phyloP scores from a whole-genome alignment of 1,140 invertebrate genomes.

The Hycleus phaleratus region DNA sequence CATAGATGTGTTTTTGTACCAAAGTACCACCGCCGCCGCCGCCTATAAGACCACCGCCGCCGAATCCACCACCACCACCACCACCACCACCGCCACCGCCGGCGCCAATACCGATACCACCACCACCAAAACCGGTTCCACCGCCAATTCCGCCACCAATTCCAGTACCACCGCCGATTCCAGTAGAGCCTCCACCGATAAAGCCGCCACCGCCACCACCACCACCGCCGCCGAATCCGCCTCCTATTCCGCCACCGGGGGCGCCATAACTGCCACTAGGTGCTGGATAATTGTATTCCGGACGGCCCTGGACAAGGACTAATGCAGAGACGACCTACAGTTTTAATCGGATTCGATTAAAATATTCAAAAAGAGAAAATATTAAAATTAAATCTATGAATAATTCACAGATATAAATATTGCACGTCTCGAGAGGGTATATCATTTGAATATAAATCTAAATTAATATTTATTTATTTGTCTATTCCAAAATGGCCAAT shows the following conservation, averaged over 20 bases:
- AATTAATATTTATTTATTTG: too few species aligned
- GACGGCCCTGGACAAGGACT: constrained; percentile 29
- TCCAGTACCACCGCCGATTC: constrained; percentile 1
- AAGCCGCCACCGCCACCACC: not conserved
- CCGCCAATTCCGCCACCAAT: not conserved
- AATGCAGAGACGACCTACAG: constrained; percentile 14
- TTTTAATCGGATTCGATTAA: not conserved
- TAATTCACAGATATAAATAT: not conserved
- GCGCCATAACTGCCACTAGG: constrained; percentile 37
- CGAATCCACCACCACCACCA: constrained; percentile 15
- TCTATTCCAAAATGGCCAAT: too few species aligned
- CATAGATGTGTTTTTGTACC: constrained; percentile 74
- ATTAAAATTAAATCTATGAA: not conserved
- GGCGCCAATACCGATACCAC: not conserved
- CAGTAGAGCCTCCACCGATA: not conserved
- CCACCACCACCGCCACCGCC: constrained; percentile 3
- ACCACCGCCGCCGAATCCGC: constrained; percentile 14
- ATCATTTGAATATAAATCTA: not conserved
- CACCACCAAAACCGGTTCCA: constrained; percentile 1
- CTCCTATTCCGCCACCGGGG: constrained; percentile 42
- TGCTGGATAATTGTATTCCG: constrained; percentile 30
- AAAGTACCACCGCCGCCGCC: constrained; percentile 13
- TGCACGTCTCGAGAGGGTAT: not conserved
- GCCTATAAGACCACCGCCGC: constrained; percentile 19
- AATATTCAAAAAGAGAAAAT: not conserved